These are phyloP conservation scores for Aspidoscelis tigris DNA, from an alignment of 2,113 vertebrate species.

Conservation along the genomic window DNA sequence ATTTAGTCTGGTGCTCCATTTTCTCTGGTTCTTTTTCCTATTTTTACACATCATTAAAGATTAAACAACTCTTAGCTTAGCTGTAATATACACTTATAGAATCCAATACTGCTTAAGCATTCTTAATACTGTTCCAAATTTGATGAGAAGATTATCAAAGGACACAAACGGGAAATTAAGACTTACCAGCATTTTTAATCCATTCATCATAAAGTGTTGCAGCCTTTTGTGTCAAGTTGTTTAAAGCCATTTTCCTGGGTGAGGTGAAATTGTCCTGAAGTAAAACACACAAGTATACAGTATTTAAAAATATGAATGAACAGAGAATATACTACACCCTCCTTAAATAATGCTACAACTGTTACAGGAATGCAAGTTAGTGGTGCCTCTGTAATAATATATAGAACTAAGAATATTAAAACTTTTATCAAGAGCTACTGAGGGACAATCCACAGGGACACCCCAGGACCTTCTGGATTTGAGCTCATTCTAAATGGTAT, in stretches of 20 bases:
- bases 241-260: slow-evolving; percentile 83
- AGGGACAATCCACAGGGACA: too few species aligned
- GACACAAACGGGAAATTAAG: slow-evolving; percentile 24
- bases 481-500: too few species aligned
- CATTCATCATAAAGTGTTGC: slow-evolving; percentile 86
- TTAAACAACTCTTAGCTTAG: neutral
- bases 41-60: too few species aligned
- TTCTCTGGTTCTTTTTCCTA: too few species aligned
- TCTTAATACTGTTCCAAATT: slow-evolving; percentile 1
- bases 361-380: slow-evolving; percentile 39
- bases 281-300: slow-evolving; percentile 30
- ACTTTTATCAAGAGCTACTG: too few species aligned
- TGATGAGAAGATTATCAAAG: slow-evolving; percentile 24
- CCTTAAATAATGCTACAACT: slow-evolving; percentile 59
- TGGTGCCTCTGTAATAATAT: neutral
- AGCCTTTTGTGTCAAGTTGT: slow-evolving; percentile 83
- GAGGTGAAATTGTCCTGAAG: slow-evolving; percentile 59
- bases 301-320: slow-evolving; percentile 50
- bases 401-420: too few species aligned
- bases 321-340: slow-evolving; percentile 36
- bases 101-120: slow-evolving; percentile 9
- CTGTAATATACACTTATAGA: neutral
- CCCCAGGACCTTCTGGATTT: too few species aligned
- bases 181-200: slow-evolving; percentile 92
- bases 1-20: too few species aligned